Evolutionary conservation across 1,140 invertebrate genomes (phyloP), one percentile per base, ranked within the genome.

Genomic region (Goniozus legneri): DNA sequence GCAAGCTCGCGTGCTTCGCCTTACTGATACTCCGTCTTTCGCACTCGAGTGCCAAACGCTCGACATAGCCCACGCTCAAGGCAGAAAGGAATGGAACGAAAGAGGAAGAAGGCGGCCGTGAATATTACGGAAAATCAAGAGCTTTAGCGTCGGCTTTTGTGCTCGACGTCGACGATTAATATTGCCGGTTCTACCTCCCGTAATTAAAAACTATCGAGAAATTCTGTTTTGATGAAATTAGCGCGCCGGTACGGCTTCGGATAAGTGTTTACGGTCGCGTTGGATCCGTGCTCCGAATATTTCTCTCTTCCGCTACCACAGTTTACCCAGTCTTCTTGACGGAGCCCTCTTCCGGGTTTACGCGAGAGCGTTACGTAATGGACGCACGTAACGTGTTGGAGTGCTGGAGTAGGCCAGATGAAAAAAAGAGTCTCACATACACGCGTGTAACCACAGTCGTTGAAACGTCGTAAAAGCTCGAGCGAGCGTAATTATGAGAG

Each of bases 1-100:
- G 49, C 38, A 47, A 22, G 22, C 33, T 51, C 49, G 49, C 49
- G 49, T 51, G 49, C 49, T 47, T 47, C 47, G 49, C 44, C 31
- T 51, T 21, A 22, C 49, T 51, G 49, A 51, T 51, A 51, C 39
- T 27, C 24, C n/a, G n/a, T n/a, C n/a, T n/a, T n/a, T n/a, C n/a
- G n/a, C n/a, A n/a, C n/a, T n/a, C n/a, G n/a, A n/a, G n/a, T n/a
- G n/a, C n/a, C n/a, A n/a, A n/a, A n/a, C n/a, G n/a, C n/a, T n/a
- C n/a, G n/a, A n/a, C n/a, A n/a, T n/a, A n/a, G n/a, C n/a, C n/a
- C 32, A 7, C 13, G 30, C 38, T 18, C n/a, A 19, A 20, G 30
- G 24, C 7, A 27, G 24, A 24, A 27, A 13, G 19, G 14, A 1
- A 22, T 1, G 8, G 10, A 35, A 12, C 19, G 18, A 4, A 7